Percentiles rank a stretch among this genome's conserved stretches.
These are phyloP conservation scores for Branchellion lobata DNA, from an alignment of 2,888 invertebrate genomes.

Conservation along the genomic window DNA sequence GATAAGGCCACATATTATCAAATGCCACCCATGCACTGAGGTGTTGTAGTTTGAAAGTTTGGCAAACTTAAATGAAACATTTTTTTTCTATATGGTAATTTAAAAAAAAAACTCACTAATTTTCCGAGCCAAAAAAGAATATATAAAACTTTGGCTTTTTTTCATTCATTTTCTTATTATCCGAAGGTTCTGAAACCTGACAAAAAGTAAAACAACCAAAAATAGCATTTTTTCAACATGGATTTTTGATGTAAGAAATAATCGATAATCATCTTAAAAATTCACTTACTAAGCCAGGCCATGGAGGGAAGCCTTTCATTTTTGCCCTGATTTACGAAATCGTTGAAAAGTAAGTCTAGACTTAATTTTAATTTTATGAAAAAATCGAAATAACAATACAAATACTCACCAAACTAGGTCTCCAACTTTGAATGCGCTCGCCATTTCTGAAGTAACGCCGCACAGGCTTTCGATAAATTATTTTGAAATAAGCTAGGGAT, in stretches of 20 bases:
- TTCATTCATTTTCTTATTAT: constrained; percentile 29
- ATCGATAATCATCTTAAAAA: neutral
- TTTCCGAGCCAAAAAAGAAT: constrained; percentile 42
- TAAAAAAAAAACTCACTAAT: constrained; percentile 13
- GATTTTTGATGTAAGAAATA: neutral
- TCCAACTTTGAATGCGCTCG: constrained; percentile 33
- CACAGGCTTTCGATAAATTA: neutral
- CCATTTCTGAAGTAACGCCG: constrained; percentile 18
- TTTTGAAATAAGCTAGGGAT: constrained; percentile 15
- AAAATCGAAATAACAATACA: neutral
- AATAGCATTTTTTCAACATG: neutral
- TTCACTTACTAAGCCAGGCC: constrained; percentile 31
- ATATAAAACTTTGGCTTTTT: constrained; percentile 39
- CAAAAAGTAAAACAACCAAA: neutral
- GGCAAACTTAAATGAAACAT: too few species aligned
- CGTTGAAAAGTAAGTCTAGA: too few species aligned
- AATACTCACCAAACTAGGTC: constrained; percentile 37
- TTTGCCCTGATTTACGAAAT: constrained; percentile 25
- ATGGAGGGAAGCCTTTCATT: constrained; percentile 41
- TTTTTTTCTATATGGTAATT: too few species aligned
- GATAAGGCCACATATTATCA: constrained; percentile 40
- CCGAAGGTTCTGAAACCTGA: constrained; percentile 36
- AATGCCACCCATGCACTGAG: constrained; percentile 36
- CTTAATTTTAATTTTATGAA: neutral
- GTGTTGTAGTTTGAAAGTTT: neutral